Conservation (phyloP, 1,140 invertebrate genomes). For the Drosophila simulans region DNA sequence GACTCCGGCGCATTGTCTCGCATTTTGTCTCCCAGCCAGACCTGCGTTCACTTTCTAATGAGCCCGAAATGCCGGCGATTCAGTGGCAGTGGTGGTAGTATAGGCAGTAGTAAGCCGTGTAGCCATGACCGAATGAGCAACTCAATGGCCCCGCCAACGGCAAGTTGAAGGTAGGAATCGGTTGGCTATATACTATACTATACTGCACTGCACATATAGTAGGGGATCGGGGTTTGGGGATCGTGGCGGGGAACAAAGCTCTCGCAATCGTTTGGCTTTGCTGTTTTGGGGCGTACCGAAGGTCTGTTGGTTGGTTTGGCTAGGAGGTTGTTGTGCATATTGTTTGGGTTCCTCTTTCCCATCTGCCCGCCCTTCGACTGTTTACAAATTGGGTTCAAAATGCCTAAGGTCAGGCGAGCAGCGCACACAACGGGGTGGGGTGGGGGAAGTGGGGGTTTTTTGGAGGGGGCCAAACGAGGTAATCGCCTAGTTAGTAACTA, state of each 20-base stretch:
- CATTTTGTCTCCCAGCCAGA: constrained; percentile 60
- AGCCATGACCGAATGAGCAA: constrained; percentile 79
- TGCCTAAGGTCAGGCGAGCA: constrained; percentile 75
- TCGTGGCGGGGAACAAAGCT: constrained; percentile 35
- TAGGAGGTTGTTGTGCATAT: neutral
- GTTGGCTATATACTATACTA: neutral
- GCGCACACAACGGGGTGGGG: constrained; percentile 2
- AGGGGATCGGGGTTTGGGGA: neutral
- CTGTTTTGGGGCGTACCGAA: constrained; percentile 66
- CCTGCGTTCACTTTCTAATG: constrained; percentile 75
- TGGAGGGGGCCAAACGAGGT: constrained; percentile 40
- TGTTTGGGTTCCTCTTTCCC: constrained; percentile 19
- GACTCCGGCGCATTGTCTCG: constrained; percentile 38
- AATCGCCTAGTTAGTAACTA: constrained; percentile 79
- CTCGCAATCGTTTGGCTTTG: constrained; percentile 67
- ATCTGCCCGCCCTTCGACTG: constrained; percentile 43
- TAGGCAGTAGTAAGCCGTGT: constrained; percentile 28
- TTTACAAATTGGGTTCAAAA: constrained; percentile 76
- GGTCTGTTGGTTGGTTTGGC: constrained; percentile 40
- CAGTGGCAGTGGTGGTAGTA: constrained; percentile 26
- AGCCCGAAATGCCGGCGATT: constrained; percentile 44
- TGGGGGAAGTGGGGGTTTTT: constrained; percentile 3
- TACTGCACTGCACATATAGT: neutral
- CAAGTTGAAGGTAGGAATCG: constrained; percentile 71
- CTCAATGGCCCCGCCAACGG: constrained; percentile 63